phyloP scores from a whole-genome alignment of 2,888 invertebrate genomes.

The Drosophila atroscutellata region DNA sequence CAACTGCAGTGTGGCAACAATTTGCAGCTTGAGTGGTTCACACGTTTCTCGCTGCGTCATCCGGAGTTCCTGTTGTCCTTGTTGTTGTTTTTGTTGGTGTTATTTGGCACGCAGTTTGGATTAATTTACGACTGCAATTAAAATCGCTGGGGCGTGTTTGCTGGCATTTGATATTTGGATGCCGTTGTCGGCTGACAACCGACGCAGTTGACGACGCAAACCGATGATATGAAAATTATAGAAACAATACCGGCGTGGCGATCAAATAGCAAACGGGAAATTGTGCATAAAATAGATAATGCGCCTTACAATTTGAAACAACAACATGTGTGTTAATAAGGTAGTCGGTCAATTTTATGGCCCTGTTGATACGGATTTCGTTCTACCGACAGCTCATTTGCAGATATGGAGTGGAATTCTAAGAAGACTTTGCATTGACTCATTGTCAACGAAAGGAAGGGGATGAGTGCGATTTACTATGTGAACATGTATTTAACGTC shows the following conservation, averaged over 20 bases:
- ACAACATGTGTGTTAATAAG: constrained; percentile 61
- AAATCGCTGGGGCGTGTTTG: constrained; percentile 63
- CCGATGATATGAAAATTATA: constrained; percentile 25
- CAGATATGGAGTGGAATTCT: constrained; percentile 48
- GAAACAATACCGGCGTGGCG: constrained; percentile 26
- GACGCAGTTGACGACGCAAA: constrained; percentile 35
- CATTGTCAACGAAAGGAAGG: not conserved
- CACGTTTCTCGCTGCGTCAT: constrained; percentile 60
- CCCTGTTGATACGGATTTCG: constrained; percentile 38
- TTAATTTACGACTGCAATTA: constrained; percentile 84
- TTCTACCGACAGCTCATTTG: constrained; percentile 10
- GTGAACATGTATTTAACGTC: not conserved
- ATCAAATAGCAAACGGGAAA: constrained; percentile 71
- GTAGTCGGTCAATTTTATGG: constrained; percentile 63
- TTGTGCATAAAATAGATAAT: constrained; percentile 76
- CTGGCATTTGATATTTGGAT: constrained; percentile 35
- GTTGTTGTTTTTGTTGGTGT: constrained; percentile 36
- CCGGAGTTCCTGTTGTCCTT: constrained; percentile 17
- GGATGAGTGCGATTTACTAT: not conserved
- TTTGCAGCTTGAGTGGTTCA: constrained; percentile 72
- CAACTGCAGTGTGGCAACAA: constrained; percentile 58
- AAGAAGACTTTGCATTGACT: constrained; percentile 27
- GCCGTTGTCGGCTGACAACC: constrained; percentile 36
- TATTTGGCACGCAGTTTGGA: constrained; percentile 74
- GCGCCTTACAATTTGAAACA: constrained; percentile 56